These are phyloP conservation scores for Rhinogobio ventralis DNA, from an alignment of 2,797 vertebrate genomes.

Conservation along the genomic window DNA sequence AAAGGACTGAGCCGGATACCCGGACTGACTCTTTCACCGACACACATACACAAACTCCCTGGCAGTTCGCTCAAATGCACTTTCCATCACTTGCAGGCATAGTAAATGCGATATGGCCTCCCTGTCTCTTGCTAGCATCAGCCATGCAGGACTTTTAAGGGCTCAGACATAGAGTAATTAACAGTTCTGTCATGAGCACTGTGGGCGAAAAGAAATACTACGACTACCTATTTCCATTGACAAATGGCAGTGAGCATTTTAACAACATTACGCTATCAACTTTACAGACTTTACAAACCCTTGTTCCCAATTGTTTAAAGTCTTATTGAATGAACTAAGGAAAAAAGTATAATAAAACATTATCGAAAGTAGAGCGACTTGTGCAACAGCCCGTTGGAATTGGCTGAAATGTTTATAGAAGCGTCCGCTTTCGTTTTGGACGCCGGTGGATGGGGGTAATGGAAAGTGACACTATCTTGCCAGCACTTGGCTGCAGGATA, in stretches of 20 bases:
- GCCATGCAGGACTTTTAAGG: conserved; percentile 56
- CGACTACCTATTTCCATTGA: neutral
- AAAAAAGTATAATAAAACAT: neutral
- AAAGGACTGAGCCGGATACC: conserved; percentile 64
- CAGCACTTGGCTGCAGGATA: conserved; percentile 66
- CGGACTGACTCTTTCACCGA: conserved; percentile 67
- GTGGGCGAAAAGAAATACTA: conserved; percentile 39
- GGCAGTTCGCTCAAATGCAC: conserved; percentile 63
- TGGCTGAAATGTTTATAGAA: conserved; percentile 70
- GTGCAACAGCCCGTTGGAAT: conserved; percentile 61
- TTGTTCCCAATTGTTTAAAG: conserved; percentile 38
- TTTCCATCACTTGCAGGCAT: conserved; percentile 75
- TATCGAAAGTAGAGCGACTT: conserved; percentile 51
- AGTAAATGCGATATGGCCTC: conserved; percentile 65
- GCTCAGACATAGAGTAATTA: conserved; percentile 61
- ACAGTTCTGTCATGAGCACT: conserved; percentile 42
- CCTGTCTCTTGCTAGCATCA: conserved; percentile 29
- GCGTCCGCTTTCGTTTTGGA: conserved; percentile 69
- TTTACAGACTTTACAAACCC: conserved; percentile 21
- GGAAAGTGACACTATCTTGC: conserved; percentile 75
- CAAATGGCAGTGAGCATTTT: conserved; percentile 8
- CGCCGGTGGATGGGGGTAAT: conserved; percentile 66
- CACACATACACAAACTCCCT: conserved; percentile 26
- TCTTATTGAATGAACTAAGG: neutral
- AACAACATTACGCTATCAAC: neutral